A percentile compares a stretch with the other conserved stretches of the same genome.
Conservation (phyloP, 2,888 invertebrate species). For the Hypomecis punctinalis region DNA sequence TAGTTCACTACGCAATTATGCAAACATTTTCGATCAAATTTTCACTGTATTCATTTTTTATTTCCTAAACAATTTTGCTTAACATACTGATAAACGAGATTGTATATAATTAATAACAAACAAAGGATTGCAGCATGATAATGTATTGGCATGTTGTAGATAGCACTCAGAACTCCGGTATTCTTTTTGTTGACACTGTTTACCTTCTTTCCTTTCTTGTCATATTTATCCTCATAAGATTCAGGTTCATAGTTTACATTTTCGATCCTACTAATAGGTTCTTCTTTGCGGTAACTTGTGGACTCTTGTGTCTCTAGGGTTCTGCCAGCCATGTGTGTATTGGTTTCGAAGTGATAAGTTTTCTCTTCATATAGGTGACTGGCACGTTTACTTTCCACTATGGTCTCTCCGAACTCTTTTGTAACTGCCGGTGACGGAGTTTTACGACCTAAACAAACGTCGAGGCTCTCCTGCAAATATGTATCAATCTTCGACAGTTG, state of each 20-base stretch:
- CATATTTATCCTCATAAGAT: slow-evolving; percentile 39
- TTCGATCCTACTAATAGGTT: slow-evolving; percentile 36
- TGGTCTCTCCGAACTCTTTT: slow-evolving; percentile 18
- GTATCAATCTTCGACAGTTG: slow-evolving; percentile 75
- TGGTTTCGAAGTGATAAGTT: slow-evolving; percentile 30
- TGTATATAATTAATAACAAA: slow-evolving; percentile 82
- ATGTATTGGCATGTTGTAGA: slow-evolving; percentile 81
- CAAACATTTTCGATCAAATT: slow-evolving; percentile 39
- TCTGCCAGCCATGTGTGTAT: slow-evolving; percentile 33
- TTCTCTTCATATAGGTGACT: slow-evolving; percentile 42
- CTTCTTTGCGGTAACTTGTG: slow-evolving; percentile 38
- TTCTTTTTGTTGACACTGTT: slow-evolving; percentile 69
- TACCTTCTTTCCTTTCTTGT: slow-evolving; percentile 47
- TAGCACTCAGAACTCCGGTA: slow-evolving; percentile 66
- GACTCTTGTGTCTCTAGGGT: slow-evolving; percentile 29
- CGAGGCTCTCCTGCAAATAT: slow-evolving; percentile 76
- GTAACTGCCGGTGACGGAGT: slow-evolving; percentile 29
- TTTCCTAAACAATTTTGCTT: slow-evolving; percentile 75
- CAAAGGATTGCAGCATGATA: slow-evolving; percentile 82
- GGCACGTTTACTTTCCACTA: slow-evolving; percentile 21
- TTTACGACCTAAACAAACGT: slow-evolving; percentile 62
- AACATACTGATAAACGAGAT: slow-evolving; percentile 80
- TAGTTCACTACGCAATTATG: slow-evolving; percentile 64
- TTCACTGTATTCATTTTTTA: slow-evolving; percentile 50
- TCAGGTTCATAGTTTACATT: slow-evolving; percentile 39